These are phyloP conservation scores for Steatornis caripensis DNA, from an alignment of 2,113 vertebrate species.

Conservation along the genomic window DNA sequence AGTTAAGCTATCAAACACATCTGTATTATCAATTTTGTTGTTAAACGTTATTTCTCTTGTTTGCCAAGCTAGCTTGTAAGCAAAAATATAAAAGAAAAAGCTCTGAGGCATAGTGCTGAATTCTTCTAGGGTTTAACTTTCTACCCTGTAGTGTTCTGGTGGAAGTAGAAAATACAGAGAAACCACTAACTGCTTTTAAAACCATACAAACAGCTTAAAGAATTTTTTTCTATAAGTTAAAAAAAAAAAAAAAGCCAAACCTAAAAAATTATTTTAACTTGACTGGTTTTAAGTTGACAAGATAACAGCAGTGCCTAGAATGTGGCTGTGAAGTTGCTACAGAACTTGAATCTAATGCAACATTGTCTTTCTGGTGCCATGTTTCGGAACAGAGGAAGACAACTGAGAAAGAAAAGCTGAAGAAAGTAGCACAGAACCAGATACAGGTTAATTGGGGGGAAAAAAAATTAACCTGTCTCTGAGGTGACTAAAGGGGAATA, in stretches of 20 bases:
- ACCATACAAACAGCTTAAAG: background rate
- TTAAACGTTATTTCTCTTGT: background rate
- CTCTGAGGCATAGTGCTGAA: background rate
- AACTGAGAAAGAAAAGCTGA: conserved; percentile 77
- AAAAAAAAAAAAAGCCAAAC: background rate
- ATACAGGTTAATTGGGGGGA: conserved; percentile 83
- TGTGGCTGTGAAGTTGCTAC: background rate
- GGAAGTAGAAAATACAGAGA: background rate
- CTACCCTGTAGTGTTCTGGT: background rate
- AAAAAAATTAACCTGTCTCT: conserved; percentile 96
- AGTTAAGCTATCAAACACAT: background rate
- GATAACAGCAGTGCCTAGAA: too few relatives aligned
- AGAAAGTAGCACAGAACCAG: conserved; percentile 71
- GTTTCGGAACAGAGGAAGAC: conserved; percentile 83
- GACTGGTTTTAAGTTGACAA: background rate
- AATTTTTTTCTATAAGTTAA: background rate
- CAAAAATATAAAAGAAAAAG: background rate
- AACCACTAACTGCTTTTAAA: background rate
- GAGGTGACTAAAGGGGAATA: conserved; percentile 99
- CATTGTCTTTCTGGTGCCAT: conserved; percentile 84
- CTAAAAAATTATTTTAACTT: background rate
- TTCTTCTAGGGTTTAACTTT: background rate
- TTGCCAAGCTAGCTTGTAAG: background rate
- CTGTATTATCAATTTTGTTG: background rate
- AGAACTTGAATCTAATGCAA: background rate